These are phyloP conservation scores for Euura saliciscinereae DNA, from an alignment of 1,140 invertebrate genomes.

Conservation along the genomic window DNA sequence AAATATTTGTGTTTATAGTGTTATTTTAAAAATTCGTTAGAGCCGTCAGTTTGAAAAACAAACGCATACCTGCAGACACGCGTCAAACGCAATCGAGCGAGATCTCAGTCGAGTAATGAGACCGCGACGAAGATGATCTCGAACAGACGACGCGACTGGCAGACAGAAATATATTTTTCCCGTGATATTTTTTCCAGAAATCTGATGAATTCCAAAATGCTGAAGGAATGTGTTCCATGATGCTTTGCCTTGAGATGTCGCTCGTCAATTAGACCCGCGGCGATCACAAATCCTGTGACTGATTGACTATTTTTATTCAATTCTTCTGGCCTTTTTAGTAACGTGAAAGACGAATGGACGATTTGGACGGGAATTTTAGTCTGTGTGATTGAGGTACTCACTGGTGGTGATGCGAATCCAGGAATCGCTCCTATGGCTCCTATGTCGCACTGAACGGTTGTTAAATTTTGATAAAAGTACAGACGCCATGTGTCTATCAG, in stretches of 20 bases:
- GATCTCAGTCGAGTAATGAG: background rate
- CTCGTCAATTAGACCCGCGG: no score
- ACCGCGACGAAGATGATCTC: background rate
- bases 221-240: no score
- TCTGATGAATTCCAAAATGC: background rate
- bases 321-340: no score
- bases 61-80: background rate
- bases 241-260: no score
- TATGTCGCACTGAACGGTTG: background rate
- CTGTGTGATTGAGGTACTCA: background rate
- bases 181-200: background rate
- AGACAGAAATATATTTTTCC: background rate
- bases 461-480: background rate
- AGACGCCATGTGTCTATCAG: background rate
- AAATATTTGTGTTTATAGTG: background rate
- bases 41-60: slow-evolving; percentile 2
- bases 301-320: no score
- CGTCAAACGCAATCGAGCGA: background rate
- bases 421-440: background rate
- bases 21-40: background rate
- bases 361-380: no score
- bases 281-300: no score
- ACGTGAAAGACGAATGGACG: no score
- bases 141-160: background rate
- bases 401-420: background rate